Evolutionary conservation across 1,140 invertebrate genomes (phyloP), one percentile per base, ranked within the genome.

Genomic region (Vanessa atalanta): DNA sequence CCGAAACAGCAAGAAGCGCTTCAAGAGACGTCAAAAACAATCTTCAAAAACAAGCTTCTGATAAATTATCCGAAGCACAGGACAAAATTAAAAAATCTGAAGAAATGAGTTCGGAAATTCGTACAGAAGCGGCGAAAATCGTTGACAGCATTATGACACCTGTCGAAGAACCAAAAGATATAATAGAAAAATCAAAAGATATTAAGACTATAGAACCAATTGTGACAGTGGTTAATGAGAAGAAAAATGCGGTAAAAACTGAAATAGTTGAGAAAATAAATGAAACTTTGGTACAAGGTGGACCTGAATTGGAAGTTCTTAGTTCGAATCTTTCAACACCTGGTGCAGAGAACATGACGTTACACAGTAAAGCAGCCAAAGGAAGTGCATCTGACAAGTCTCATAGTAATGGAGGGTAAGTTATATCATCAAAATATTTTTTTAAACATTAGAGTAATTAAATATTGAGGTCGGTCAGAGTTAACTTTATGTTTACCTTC

Each of bases 251-350:
- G 26, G 68, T 73, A 11, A 82, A 83, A 57, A 65, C 77, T 13
- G 85, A 87, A 4, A 70, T 82, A 3, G 53, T 81, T 8, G 91
- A 92, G 50, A 90, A 83, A 77, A 84, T 91, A 15, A 93, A 83
- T 61, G 92, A 91, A 65, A 83, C 88, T 0, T 73, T 93, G 16
- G 88, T 93, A 1, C 92, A 88, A 68, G 92, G 92, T 6, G 92
- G 92, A 23, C 84, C 88, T 12, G 93, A 93, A 50, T 83, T 93
- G 0, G 93, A 93, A 72, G 92, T 93, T 1, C 92, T 90, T 69
- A 93, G 92, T 82, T 93, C 88, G 4, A 93, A 93, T 79, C 48
- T 93, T n/a, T 90, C 92, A 1, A 85, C 90, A 31, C 86, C 89
- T 7, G 87, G 79, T 8, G 73, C 78, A 14, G 83, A 88, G 13